These are phyloP conservation scores for Hapalemur alaotrensis DNA, from an alignment of 2,797 vertebrate species.

Conservation along the genomic window DNA sequence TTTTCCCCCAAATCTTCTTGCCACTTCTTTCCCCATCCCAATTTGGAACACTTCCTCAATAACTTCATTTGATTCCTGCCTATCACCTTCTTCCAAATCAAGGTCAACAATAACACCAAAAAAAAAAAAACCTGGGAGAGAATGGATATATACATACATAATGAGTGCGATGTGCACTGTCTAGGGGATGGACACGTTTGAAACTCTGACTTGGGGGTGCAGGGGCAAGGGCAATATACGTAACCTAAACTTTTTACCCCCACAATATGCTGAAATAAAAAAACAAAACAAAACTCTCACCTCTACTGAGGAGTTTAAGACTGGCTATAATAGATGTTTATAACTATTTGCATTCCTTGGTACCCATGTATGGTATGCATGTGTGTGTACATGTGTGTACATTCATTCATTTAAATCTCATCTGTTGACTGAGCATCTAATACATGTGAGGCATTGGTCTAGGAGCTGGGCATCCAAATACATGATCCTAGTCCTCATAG, in stretches of 20 bases:
- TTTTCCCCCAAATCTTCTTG: not conserved
- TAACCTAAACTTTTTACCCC: too few species aligned
- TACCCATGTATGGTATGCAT: not conserved
- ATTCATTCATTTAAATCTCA: not conserved
- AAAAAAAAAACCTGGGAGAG: too few species aligned
- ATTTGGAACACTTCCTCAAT: not conserved
- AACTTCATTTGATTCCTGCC: not conserved
- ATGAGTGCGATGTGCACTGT: too few species aligned
- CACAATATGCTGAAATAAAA: too few species aligned
- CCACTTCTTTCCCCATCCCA: not conserved
- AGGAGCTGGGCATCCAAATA: not conserved
- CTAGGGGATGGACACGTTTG: too few species aligned
- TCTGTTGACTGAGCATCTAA: not conserved
- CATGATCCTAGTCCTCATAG: not conserved
- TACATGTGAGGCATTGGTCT: not conserved
- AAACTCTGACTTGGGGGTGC: too few species aligned
- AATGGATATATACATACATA: too few species aligned
- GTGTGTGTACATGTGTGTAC: not conserved
- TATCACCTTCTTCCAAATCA: not conserved
- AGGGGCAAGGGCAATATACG: too few species aligned
- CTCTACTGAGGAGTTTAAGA: not conserved
- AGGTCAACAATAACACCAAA: not conserved
- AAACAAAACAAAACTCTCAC: not conserved
- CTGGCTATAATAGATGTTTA: not conserved
- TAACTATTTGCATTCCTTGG: not conserved